Conservation (phyloP, 2,113 vertebrate species). For the Gopherus evgoodei region DNA sequence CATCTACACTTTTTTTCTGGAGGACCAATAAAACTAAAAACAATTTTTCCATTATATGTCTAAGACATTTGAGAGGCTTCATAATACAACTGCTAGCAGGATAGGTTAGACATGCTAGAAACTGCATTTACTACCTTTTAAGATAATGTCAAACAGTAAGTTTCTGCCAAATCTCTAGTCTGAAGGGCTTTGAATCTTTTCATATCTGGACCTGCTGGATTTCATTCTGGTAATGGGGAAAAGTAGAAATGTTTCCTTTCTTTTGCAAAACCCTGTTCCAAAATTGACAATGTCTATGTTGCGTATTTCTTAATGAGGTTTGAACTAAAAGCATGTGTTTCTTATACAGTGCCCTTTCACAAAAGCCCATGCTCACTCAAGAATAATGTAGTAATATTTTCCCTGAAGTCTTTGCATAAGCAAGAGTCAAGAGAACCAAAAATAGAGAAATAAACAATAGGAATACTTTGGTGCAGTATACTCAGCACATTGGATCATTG, state of each 20-base stretch:
- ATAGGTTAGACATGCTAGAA: neutral
- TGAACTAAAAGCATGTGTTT: neutral
- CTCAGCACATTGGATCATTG: slow-evolving; percentile 37
- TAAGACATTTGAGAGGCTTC: neutral
- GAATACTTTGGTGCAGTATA: slow-evolving; percentile 3
- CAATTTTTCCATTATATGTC: accelerated
- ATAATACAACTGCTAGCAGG: neutral
- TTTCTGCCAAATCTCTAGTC: neutral
- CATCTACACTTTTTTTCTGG: neutral
- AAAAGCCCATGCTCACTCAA: neutral
- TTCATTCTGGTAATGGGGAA: slow-evolving; percentile 13
- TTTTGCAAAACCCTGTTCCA: slow-evolving; percentile 16
- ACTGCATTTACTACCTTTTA: neutral
- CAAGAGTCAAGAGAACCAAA: slow-evolving; percentile 15
- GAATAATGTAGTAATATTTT: neutral
- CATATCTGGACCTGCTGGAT: slow-evolving; percentile 26
- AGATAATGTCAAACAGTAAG: neutral
- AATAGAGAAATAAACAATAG: neutral
- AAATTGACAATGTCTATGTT: neutral
- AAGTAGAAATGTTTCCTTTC: neutral
- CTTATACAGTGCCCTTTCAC: neutral
- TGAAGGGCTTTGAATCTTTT: slow-evolving; percentile 28
- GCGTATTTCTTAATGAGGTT: neutral
- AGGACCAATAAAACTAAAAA: neutral
- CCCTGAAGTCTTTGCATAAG: neutral